These are phyloP conservation scores for Coregonus ussuriensis DNA, from an alignment of 2,797 vertebrate genomes.

Conservation along the genomic window DNA sequence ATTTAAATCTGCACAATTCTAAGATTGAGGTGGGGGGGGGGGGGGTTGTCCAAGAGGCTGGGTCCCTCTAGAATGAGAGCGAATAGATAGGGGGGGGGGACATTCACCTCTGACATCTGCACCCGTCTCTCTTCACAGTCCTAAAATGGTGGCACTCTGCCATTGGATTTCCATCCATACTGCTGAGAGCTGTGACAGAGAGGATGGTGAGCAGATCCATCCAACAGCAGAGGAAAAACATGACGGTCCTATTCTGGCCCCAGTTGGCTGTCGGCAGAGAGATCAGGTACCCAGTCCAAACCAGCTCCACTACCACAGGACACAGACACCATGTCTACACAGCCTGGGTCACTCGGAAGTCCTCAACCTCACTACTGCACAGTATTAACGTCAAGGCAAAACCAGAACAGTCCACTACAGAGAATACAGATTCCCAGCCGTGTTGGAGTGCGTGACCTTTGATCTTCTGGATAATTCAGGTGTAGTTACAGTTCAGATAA, in stretches of 20 bases:
- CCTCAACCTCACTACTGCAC: neutral
- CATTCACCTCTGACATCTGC: neutral
- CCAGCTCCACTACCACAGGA: neutral
- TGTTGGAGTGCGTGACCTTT: neutral
- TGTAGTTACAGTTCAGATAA: neutral
- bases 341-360: neutral
- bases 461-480: neutral
- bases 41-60: neutral
- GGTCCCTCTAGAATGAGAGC: no score
- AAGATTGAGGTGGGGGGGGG: neutral
- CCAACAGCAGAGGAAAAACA: neutral
- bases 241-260: neutral
- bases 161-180: neutral
- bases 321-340: neutral
- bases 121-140: neutral
- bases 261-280: neutral
- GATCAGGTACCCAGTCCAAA: neutral
- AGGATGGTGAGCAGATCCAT: neutral
- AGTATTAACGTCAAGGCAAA: neutral
- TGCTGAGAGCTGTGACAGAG: neutral
- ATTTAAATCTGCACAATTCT: constrained; percentile 3
- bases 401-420: neutral
- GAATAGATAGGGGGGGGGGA: neutral
- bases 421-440: neutral
- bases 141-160: neutral